Evolutionary conservation across 2,797 vertebrate species (phyloP).

Genomic region (Falco berigora): DNA sequence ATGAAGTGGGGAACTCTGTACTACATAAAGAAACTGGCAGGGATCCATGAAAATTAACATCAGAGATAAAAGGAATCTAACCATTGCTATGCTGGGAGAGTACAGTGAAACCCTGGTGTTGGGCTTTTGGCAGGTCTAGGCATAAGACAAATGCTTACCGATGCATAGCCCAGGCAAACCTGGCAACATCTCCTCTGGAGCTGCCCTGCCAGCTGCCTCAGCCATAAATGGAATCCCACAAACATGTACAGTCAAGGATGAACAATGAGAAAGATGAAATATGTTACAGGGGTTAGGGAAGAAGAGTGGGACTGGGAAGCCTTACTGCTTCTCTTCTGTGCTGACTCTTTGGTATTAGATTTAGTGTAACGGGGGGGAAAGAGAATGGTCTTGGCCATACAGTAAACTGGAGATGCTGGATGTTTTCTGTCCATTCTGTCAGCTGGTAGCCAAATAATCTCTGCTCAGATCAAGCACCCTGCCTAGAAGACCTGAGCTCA

Average conservation of each 20-base stretch:
- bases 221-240: constrained; percentile 41
- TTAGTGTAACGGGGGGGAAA: neutral
- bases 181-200: constrained; percentile 41
- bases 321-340: neutral
- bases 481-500: neutral
- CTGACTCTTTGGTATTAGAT: neutral
- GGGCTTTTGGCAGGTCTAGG: constrained; percentile 58
- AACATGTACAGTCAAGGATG: constrained; percentile 27
- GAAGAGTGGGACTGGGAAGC: neutral
- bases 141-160: constrained; percentile 22
- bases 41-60: constrained; percentile 38
- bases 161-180: constrained; percentile 1
- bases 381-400: neutral
- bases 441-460: neutral
- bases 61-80: constrained; percentile 55
- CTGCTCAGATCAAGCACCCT: neutral
- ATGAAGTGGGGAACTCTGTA: constrained; percentile 7
- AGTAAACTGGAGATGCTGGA: neutral
- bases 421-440: neutral
- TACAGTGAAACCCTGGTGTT: constrained; percentile 26
- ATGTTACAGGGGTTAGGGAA: neutral
- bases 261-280: constrained; percentile 30
- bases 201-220: constrained; percentile 54
- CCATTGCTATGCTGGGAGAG: constrained; percentile 47
- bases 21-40: constrained; percentile 44